phyloP scores from a whole-genome alignment of 2,888 invertebrate genomes.

The Philaethria dido region DNA sequence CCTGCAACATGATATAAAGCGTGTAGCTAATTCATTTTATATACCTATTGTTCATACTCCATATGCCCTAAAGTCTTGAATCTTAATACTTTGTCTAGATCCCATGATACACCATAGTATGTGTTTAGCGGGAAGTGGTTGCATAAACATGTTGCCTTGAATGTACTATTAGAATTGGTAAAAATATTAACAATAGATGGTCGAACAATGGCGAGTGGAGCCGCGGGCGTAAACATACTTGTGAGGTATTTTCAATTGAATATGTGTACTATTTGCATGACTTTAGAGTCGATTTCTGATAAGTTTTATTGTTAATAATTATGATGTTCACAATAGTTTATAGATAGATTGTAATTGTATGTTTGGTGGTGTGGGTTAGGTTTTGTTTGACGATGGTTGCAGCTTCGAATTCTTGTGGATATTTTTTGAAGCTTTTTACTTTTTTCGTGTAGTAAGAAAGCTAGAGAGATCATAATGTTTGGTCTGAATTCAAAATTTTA shows the following conservation, averaged over 20 bases:
- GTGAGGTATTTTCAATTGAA: not conserved
- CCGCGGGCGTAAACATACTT: slow-evolving; percentile 42
- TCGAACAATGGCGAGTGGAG: slow-evolving; percentile 58
- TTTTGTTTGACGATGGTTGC: not conserved
- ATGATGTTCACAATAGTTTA: slow-evolving; percentile 17
- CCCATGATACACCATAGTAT: slow-evolving; percentile 27
- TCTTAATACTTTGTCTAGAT: slow-evolving; percentile 20
- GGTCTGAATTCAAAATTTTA: too few species aligned
- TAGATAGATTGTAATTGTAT: slow-evolving; percentile 6
- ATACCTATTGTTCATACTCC: slow-evolving; percentile 23
- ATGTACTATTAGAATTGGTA: slow-evolving; percentile 55
- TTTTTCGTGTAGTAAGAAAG: too few species aligned
- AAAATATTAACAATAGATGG: slow-evolving; percentile 48
- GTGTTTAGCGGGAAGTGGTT: slow-evolving; percentile 37
- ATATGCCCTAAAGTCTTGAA: slow-evolving; percentile 32
- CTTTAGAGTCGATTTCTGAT: not conserved
- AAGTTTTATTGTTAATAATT: slow-evolving; percentile 1
- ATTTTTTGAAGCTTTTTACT: too few species aligned
- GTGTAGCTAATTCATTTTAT: not conserved
- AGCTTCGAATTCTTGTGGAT: not conserved
- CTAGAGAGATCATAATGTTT: too few species aligned
- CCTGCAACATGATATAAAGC: too few species aligned
- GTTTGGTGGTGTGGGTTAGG: not conserved
- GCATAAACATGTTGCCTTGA: slow-evolving; percentile 38
- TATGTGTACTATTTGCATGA: not conserved